Evolutionary conservation across 2,888 invertebrate genomes (phyloP).

Genomic region (Sinotaia quadrata): DNA sequence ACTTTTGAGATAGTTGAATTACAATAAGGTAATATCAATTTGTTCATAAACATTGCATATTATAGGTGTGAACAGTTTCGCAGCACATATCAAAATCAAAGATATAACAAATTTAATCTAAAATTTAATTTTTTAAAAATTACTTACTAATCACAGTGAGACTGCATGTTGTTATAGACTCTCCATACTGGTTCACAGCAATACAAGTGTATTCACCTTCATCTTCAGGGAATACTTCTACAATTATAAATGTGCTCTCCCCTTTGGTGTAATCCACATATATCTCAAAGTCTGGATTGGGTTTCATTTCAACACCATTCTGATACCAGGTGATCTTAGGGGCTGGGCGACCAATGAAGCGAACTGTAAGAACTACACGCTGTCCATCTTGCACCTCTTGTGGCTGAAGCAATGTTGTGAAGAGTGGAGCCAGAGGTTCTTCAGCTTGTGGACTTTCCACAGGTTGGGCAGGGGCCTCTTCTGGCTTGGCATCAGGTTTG

Average conservation of each 20-base stretch:
- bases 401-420: conserved; percentile 82
- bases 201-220: conserved; percentile 97
- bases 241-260: conserved; percentile 88
- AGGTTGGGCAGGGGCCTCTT: conserved; percentile 40
- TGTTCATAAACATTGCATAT: too few relatives aligned
- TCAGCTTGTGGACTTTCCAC: conserved; percentile 38
- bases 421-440: conserved; percentile 79
- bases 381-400: conserved; percentile 93
- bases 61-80: too few relatives aligned
- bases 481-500: conserved; percentile 27
- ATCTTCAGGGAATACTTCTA: conserved; percentile 99
- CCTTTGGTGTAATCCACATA: conserved; percentile 80
- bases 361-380: conserved; percentile 72
- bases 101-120: neutral
- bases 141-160: conserved; percentile 71
- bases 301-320: conserved; percentile 72
- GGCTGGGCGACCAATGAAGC: conserved; percentile 60
- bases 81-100: too few relatives aligned
- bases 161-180: conserved; percentile 90
- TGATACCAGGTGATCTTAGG: conserved; percentile 72
- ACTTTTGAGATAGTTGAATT: too few relatives aligned
- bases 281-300: conserved; percentile 70
- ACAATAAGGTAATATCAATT: too few relatives aligned
- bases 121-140: neutral
- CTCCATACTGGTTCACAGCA: conserved; percentile 85